Conservation (phyloP, 92 coral and sea anemone species). For the Montipora capitata region DNA sequence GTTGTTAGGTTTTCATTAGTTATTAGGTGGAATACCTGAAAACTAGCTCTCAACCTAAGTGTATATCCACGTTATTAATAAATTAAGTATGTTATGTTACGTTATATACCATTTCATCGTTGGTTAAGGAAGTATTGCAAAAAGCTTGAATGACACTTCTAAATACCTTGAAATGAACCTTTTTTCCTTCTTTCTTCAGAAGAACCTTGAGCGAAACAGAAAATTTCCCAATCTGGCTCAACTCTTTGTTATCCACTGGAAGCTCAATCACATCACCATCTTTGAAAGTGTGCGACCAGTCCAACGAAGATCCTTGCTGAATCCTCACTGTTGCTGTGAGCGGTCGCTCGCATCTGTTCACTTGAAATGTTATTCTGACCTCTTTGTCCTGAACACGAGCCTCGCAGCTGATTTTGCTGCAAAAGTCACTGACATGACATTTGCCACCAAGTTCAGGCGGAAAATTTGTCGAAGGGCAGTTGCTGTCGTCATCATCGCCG, state of each 20-base stretch:
- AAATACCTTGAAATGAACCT: constrained; percentile 43
- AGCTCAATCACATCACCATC: constrained; percentile 40
- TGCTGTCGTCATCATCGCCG: background rate
- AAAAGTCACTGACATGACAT: constrained; percentile 46
- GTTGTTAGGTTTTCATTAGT: too few species aligned
- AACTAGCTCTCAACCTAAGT: too few species aligned
- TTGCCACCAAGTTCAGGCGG: constrained; percentile 53
- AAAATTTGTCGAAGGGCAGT: constrained; percentile 48
- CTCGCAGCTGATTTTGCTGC: constrained; percentile 62
- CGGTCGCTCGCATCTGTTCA: constrained; percentile 63
- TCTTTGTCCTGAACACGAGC: constrained; percentile 13
- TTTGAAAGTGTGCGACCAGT: constrained; percentile 59
- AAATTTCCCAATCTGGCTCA: background rate
- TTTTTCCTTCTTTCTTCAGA: constrained; percentile 21
- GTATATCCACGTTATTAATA: too few species aligned
- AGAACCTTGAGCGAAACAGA: constrained; percentile 32
- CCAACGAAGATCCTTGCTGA: constrained; percentile 23
- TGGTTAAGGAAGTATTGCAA: too few species aligned
- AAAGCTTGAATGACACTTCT: too few species aligned
- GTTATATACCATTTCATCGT: too few species aligned
- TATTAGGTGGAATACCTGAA: too few species aligned
- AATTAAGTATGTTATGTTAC: too few species aligned
- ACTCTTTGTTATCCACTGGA: background rate
- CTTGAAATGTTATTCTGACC: constrained; percentile 35
- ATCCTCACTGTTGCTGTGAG: constrained; percentile 61